A percentile compares a stretch with the other conserved stretches of the same genome.
These are phyloP conservation scores for Ancistrus triradiatus DNA, from an alignment of 2,113 vertebrate genomes.

Conservation along the genomic window DNA sequence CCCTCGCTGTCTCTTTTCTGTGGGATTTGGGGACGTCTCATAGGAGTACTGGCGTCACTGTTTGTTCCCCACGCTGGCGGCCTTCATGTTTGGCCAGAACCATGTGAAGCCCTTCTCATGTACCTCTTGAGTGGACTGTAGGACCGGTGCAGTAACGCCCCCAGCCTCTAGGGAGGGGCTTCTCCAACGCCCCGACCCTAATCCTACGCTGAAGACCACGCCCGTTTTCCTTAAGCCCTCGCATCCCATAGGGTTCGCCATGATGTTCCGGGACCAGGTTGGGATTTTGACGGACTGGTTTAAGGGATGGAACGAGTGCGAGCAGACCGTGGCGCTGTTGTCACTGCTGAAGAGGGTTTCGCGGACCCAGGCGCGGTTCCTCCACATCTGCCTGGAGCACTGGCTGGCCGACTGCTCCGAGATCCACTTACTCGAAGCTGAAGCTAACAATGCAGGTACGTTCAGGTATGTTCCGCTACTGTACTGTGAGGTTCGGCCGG, in stretches of 20 bases:
- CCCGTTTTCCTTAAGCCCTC: constrained; percentile 30
- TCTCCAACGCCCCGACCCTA: constrained; percentile 8
- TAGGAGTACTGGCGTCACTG: constrained; percentile 3
- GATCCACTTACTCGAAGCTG: constrained; percentile 88
- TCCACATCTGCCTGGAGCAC: constrained; percentile 95
- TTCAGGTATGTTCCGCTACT: not conserved
- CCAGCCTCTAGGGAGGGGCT: constrained; percentile 55
- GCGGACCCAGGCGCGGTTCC: constrained; percentile 90
- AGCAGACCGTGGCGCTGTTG: constrained; percentile 92
- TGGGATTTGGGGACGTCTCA: no score
- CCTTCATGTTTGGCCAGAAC: constrained; percentile 54
- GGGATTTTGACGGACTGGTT: constrained; percentile 94
- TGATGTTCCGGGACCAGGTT: constrained; percentile 99
- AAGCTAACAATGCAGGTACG: constrained; percentile 93
- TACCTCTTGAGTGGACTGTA: constrained; percentile 62
- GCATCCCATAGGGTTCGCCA: constrained; percentile 67
- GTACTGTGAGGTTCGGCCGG: not conserved
- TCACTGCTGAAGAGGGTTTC: constrained; percentile 89
- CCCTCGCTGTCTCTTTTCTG: no score
- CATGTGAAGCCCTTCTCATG: constrained; percentile 69
- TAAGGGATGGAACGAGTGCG: constrained; percentile 95
- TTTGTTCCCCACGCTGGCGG: constrained; percentile 22
- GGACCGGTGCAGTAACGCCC: constrained; percentile 57
- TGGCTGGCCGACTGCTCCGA: constrained; percentile 90
- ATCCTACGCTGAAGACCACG: constrained; percentile 14